Evolutionary conservation across 35 echinoderm and acorn worm genomes (phyloP), one percentile per base, ranked within the genome.

Genomic region (Stichopus chloronotus): DNA sequence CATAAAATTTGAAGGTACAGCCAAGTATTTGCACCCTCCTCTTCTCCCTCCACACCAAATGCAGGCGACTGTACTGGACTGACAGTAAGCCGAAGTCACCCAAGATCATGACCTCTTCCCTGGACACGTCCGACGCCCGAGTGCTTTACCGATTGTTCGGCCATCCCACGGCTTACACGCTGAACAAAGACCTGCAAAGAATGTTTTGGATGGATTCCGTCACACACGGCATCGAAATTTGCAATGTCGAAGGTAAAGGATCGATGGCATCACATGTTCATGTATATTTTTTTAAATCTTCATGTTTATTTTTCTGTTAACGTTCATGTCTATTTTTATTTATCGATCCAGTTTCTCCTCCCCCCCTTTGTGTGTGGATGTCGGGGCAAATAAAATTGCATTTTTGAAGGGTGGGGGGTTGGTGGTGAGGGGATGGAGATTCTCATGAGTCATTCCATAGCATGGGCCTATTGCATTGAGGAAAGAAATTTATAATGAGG

Each of bases 211-310:
- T 69, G 65, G 87, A 89, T 59, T 19, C 43, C 14, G 16, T 65
- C 17, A 63, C 87, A 20, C 22, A 52, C 8, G 58, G 56, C 57
- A 89, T 89, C 19, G 56, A 72, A 8, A 89, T 89, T 0, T 89
- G 87, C 9, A 89, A 89, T 89, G 59, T n/a, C 43, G 87, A 89
- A 71, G 65, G 87, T 89, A 83, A 9, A n/a, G 30, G 30, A 43
- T 43, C 30, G 30, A 43, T 43, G 30, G 30, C 30, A 43, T 72
- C 22, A 21, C 22, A 21, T 13, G 1, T 72, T 72, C 69, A 72
- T 16, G 69, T 16, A 13, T 72, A 72, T 16, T 43, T 43, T 43
- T 43, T 43, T 43, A 43, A 43, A 43, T 43, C 0, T 43, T 43
- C 30, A 43, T 43, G 30, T 43, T 1, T 43, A 43, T 43, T 43